Evolutionary conservation across 2,888 invertebrate genomes (phyloP).

Genomic region (Eupithecia dodoneata): DNA sequence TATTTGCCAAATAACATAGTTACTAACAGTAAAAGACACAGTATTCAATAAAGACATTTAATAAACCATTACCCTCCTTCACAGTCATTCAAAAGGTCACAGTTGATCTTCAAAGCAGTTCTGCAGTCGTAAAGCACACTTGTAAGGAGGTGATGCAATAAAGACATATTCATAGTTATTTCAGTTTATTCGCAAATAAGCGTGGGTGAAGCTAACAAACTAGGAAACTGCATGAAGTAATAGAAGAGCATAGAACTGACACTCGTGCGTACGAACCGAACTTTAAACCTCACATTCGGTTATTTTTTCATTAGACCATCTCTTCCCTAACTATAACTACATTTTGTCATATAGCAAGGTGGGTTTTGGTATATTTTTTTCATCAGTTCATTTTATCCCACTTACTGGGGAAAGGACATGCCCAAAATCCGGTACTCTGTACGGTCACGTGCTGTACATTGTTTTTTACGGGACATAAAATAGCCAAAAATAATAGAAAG

Average conservation of each 20-base stretch:
- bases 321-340: no score
- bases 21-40: neutral
- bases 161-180: constrained; percentile 11
- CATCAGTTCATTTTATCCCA: neutral
- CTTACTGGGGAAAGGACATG: neutral
- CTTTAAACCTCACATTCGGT: neutral
- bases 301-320: neutral
- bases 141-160: constrained; percentile 14
- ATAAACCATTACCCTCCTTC: neutral
- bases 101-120: constrained; percentile 8
- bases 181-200: constrained; percentile 32
- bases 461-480: neutral
- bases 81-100: neutral
- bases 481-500: neutral
- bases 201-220: constrained; percentile 41
- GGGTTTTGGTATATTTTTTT: neutral
- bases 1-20: neutral
- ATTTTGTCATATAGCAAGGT: no score
- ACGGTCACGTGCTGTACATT: neutral
- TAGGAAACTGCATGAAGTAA: constrained; percentile 20
- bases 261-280: neutral
- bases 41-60: neutral
- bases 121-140: neutral
- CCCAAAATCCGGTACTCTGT: neutral
- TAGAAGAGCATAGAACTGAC: constrained; percentile 11